These are phyloP conservation scores for Elachura formosa DNA, from an alignment of 2,113 vertebrate species.

Conservation along the genomic window DNA sequence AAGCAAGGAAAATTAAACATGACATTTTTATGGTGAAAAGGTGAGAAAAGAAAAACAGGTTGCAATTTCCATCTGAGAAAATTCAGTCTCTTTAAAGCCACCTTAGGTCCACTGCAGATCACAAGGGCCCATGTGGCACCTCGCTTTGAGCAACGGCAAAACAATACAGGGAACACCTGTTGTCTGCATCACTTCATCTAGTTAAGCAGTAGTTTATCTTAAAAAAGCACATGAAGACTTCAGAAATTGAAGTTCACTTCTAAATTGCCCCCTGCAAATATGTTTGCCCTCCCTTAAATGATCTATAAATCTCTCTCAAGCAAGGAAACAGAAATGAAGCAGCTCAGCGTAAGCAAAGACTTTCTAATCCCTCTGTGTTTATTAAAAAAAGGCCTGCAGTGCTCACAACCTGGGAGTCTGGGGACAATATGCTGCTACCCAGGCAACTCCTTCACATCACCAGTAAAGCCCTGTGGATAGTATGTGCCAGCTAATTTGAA, in stretches of 20 bases:
- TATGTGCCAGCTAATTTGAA: neutral
- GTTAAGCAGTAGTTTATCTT: neutral
- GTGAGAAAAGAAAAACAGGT: neutral
- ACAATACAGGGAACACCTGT: neutral
- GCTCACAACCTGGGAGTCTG: neutral
- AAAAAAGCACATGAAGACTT: neutral
- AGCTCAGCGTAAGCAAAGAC: neutral
- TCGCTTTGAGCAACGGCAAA: neutral
- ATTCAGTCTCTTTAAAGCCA: neutral
- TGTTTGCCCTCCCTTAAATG: neutral
- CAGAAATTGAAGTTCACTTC: neutral
- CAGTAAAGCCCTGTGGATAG: neutral
- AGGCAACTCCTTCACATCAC: constrained; percentile 10
- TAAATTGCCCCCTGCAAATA: neutral
- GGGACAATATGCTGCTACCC: constrained; percentile 11
- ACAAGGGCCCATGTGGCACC: neutral
- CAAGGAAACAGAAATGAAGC: neutral
- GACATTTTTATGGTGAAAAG: neutral
- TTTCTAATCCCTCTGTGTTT: neutral
- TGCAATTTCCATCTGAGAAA: neutral
- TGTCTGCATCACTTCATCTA: neutral
- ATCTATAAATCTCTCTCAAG: neutral
- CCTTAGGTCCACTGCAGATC: neutral
- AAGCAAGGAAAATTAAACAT: neutral
- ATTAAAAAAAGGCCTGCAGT: neutral